A percentile compares a stretch with the other conserved stretches of the same genome.
Conservation (phyloP, 1,140 invertebrate species). For the Rhysida immarginata region DNA sequence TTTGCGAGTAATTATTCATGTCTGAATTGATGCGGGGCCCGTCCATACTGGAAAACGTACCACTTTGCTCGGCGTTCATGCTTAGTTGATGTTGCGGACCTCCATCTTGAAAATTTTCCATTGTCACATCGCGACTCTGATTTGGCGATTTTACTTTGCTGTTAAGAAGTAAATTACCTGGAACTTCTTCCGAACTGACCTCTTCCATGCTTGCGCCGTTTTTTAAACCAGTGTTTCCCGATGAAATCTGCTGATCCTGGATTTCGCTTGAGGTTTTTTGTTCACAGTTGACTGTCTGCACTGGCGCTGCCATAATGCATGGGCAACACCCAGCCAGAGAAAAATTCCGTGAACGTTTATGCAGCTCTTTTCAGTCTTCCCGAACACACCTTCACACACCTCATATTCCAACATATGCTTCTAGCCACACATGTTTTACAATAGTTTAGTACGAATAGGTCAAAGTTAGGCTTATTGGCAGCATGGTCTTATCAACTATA, state of each 20-base stretch:
- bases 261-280: conserved; percentile 2
- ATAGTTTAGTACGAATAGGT: not conserved
- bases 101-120: conserved; percentile 11
- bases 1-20: not conserved
- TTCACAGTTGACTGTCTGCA: conserved; percentile 6
- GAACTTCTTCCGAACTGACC: not conserved
- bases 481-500: conserved; percentile 3
- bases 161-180: not conserved
- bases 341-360: not conserved
- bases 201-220: conserved; percentile 4
- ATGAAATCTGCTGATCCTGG: not conserved
- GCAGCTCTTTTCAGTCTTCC: not conserved
- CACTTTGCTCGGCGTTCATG: conserved; percentile 1
- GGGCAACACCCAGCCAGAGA: conserved; percentile 4
- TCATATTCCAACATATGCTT: not conserved
- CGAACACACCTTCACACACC: not conserved
- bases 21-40: not conserved
- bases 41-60: not conserved
- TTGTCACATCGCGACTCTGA: conserved; percentile 7
- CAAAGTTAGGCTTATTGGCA: conserved; percentile 3
- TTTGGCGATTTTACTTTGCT: conserved; percentile 7
- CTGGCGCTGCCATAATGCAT: conserved; percentile 4
- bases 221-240: not conserved
- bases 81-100: not conserved
- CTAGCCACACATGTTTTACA: not conserved